A percentile compares a stretch with the other conserved stretches of the same genome.
These are phyloP conservation scores for Drosophila grimshawi DNA, from an alignment of 1,140 invertebrate genomes.

Conservation along the genomic window DNA sequence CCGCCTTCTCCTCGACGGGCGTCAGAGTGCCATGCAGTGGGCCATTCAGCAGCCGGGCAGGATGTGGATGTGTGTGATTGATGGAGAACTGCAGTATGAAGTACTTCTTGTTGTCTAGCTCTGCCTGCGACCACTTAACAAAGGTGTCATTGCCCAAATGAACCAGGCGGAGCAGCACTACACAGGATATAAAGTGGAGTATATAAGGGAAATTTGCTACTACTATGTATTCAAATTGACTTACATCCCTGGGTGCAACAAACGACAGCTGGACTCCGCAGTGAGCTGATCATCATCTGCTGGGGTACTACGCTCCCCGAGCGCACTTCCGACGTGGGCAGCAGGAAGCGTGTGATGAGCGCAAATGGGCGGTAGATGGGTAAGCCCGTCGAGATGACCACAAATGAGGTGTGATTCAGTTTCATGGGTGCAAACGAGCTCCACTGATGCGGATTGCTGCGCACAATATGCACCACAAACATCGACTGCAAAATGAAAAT, in stretches of 20 bases:
- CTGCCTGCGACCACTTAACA: constrained; percentile 77
- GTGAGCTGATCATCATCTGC: constrained; percentile 71
- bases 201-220: not conserved
- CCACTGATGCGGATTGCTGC: constrained; percentile 78
- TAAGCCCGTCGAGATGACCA: constrained; percentile 73
- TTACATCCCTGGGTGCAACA: constrained; percentile 83
- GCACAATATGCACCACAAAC: constrained; percentile 78
- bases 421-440: constrained; percentile 71
- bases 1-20: constrained; percentile 60
- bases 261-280: constrained; percentile 68
- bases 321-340: constrained; percentile 65
- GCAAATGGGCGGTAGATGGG: constrained; percentile 79
- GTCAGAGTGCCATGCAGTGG: constrained; percentile 58
- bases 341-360: constrained; percentile 72
- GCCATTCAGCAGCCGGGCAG: constrained; percentile 55
- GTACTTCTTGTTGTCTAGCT: constrained; percentile 75
- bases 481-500: constrained; percentile 50
- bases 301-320: constrained; percentile 50
- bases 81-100: constrained; percentile 80
- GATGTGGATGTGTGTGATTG: constrained; percentile 77
- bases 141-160: constrained; percentile 75
- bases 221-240: constrained; percentile 20
- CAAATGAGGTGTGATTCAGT: constrained; percentile 74
- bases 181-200: not conserved
- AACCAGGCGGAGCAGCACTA: constrained; percentile 73